Evolutionary conservation across 2,888 invertebrate species (phyloP), one percentile per base, ranked within the genome.

Genomic region (Agrotis clavis): DNA sequence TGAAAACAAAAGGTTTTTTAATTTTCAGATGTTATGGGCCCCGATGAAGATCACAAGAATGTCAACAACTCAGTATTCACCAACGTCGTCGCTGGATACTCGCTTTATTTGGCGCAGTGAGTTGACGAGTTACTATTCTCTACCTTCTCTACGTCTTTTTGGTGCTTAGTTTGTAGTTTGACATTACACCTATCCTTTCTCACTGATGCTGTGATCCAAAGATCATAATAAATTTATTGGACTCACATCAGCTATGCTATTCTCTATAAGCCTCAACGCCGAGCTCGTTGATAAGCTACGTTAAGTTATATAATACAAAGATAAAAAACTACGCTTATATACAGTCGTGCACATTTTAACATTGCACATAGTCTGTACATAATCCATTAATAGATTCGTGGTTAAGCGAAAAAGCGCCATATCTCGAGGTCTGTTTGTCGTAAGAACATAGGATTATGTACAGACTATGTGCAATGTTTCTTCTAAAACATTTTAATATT

Each of bases 21-120:
- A 1, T 77, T 92, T 89, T 56, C 84, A 97, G 96, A 96, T 90
- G 96, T 97, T 6, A 97, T 97, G 97, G 97, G 97, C 1, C 97
- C 97, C 0, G 97, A 97, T 79, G 97, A 97, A 93, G 97, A 97
- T 86, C 97, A 97, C 85, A 92, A 87, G 35, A 96, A 97, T 82
- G 92, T 97, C 2, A 95, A 95, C 25, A 97, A 97, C 74, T 97
- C 97, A 6, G 96, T 93, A 0, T 97, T 97, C 77, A 97, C 97
- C 2, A 97, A 97, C 84, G 97, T 97, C 0, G 94, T 97, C 0
- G 96, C 97, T 50, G 97, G 97, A 51, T 96, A 96, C 71, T 96
- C 97, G 0, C 89, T 97, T 2, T 96, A 97, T 82, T 95, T 97
- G 82, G 97, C 97, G 30, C 94, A 96, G 96, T 97, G 90, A 93